phyloP scores from a whole-genome alignment of 92 coral and sea anemone species.

The Galaxea fascicularis region DNA sequence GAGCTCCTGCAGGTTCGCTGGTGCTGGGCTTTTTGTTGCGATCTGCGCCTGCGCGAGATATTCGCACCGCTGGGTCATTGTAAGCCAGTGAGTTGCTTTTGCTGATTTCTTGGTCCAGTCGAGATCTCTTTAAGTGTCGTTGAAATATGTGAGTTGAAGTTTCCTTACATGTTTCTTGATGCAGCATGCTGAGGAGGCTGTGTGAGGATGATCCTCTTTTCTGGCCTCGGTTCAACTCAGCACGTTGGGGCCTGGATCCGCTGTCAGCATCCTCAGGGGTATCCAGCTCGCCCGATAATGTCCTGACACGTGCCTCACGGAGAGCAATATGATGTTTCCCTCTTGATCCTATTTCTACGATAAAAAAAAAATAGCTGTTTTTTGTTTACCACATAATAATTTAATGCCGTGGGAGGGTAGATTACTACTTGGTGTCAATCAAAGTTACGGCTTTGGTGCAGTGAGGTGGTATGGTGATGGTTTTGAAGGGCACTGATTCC shows the following conservation, averaged over 20 bases:
- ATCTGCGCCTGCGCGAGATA: background rate
- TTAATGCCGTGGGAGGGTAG: too few species aligned
- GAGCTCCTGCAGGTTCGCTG: background rate
- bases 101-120: conserved; percentile 17
- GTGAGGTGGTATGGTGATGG: too few species aligned
- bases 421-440: too few species aligned
- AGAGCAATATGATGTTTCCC: background rate
- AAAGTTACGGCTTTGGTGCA: too few species aligned
- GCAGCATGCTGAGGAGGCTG: background rate
- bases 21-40: background rate
- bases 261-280: background rate
- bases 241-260: background rate
- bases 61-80: background rate
- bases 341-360: conserved; percentile 13
- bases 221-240: background rate
- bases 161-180: conserved; percentile 7
- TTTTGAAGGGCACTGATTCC: too few species aligned
- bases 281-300: background rate
- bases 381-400: too few species aligned
- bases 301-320: background rate
- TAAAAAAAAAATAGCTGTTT: background rate
- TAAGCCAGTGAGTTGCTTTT: background rate
- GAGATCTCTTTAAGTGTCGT: conserved; percentile 10
- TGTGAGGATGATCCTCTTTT: background rate
- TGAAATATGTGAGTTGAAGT: background rate